phyloP scores from a whole-genome alignment of 2,888 invertebrate species.

The Prosapia bicincta region DNA sequence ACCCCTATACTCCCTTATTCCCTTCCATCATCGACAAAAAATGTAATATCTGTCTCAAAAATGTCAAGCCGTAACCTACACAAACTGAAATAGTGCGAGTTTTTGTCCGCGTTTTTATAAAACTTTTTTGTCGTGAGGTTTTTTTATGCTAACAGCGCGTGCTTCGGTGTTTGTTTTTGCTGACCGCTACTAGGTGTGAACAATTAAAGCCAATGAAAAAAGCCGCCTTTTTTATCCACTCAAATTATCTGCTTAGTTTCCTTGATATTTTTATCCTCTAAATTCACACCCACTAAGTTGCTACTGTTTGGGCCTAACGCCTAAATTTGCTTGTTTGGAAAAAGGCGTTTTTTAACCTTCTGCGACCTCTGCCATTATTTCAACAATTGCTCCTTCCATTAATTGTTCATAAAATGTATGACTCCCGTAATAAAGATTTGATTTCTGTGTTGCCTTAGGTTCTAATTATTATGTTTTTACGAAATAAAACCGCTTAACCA shows the following conservation, averaged over 20 bases:
- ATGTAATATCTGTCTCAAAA: conserved; percentile 33
- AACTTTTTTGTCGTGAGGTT: conserved; percentile 30
- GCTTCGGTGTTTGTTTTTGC: conserved; percentile 27
- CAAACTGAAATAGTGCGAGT: conserved; percentile 26
- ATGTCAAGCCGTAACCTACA: conserved; percentile 38
- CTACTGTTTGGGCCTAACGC: neutral
- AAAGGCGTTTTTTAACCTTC: too few species aligned
- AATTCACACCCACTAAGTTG: neutral
- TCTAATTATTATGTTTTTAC: too few species aligned
- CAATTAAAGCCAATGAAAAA: conserved; percentile 13
- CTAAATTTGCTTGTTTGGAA: too few species aligned
- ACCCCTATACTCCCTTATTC: conserved; percentile 13
- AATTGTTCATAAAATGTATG: too few species aligned
- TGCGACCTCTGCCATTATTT: too few species aligned
- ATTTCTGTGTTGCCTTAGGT: too few species aligned
- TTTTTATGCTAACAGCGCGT: conserved; percentile 30
- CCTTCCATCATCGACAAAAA: conserved; percentile 22
- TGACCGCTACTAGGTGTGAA: conserved; percentile 23
- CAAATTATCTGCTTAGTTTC: neutral
- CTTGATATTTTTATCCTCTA: neutral
- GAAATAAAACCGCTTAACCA: too few species aligned
- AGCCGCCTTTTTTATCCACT: conserved; percentile 6
- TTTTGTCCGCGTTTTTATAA: conserved; percentile 28
- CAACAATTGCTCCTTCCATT: too few species aligned
- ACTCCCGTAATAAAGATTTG: too few species aligned